Base-by-base conservation (phyloP, 2,888 invertebrate genomes). In the Pristionchus mayeri region DNA sequence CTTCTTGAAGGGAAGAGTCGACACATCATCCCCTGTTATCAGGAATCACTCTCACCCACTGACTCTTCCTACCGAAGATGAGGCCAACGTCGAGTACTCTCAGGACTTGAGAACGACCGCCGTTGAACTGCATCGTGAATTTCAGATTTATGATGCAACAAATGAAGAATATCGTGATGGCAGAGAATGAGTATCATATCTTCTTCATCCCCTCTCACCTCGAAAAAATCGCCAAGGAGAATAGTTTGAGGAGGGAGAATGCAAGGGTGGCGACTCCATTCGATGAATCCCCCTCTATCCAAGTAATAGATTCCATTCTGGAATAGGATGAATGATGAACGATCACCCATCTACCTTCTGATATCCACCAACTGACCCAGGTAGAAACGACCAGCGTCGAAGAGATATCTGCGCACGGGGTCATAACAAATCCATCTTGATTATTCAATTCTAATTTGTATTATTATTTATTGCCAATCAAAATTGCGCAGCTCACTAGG, bases 81-180 rank as follows among this genome's bases (percentile, higher is more conserved):
- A 76, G 48, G 16, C 48, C 76, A 30, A 40, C 76, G 30, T 76
- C 76, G 76, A 76, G 76, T 37, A 76, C 48, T 13, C 76, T 44
- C 24, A 76, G 24, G 11, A 76, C 37, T 3, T 37, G 67, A 37
- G 37, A 37, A n/a, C 67, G 67, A 40, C 67, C 67, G n/a, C 21
- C 37, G 21, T 67, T 21, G 4, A 67, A 37, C 67, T 67, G 67
- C 2, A 13, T 44, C n/a, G n/a, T n/a, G n/a, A n/a, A n/a, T n/a
- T n/a, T n/a, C n/a, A n/a, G n/a, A n/a, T n/a, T n/a, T n/a, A n/a
- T n/a, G n/a, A n/a, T n/a, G n/a, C n/a, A n/a, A n/a, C n/a, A 30
- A 63, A 3, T 9, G 24, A 54, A 52, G 7, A 3, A 52, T 6
- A 6, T 60, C 60, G 6, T 11, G 18, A 21, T 18, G 27, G 60